These are phyloP conservation scores for Oryzias melastigma DNA, from an alignment of 2,113 vertebrate genomes.

Conservation along the genomic window DNA sequence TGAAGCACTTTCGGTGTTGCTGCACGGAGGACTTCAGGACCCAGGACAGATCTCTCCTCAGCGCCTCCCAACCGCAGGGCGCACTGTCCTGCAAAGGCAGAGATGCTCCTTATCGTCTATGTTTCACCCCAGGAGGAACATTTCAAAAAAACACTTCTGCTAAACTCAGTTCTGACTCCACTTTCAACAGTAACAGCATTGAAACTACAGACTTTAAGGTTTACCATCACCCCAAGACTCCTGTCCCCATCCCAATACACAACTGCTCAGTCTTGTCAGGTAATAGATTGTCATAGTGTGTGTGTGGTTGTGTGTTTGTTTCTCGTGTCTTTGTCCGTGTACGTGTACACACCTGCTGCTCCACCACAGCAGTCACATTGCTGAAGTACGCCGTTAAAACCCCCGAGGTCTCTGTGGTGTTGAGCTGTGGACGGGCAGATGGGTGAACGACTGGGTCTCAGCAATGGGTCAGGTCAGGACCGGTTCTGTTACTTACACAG, in stretches of 20 bases:
- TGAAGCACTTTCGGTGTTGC: constrained; percentile 15
- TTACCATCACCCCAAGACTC: no score
- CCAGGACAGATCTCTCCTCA: constrained; percentile 38
- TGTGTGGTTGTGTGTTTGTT: neutral
- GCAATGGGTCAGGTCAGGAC: neutral
- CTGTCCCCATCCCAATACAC: no score
- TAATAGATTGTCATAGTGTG: no score
- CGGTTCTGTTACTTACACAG: constrained; percentile 46
- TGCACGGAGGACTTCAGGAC: constrained; percentile 15
- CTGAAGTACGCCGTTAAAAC: constrained; percentile 39
- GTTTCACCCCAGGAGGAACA: no score
- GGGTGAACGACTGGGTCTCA: neutral
- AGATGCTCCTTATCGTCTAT: neutral
- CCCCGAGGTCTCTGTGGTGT: neutral
- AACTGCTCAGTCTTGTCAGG: no score
- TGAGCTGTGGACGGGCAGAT: constrained; percentile 15
- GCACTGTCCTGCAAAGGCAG: constrained; percentile 35
- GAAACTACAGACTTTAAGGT: no score
- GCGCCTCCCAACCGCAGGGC: constrained; percentile 44
- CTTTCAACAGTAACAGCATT: no score
- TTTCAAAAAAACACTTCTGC: no score
- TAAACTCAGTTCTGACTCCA: no score
- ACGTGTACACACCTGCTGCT: constrained; percentile 47
- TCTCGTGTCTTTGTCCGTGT: neutral
- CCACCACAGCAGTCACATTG: constrained; percentile 17